Evolutionary conservation across 2,888 invertebrate species (phyloP), one percentile per base, ranked within the genome.

Genomic region (Hesperia comma): DNA sequence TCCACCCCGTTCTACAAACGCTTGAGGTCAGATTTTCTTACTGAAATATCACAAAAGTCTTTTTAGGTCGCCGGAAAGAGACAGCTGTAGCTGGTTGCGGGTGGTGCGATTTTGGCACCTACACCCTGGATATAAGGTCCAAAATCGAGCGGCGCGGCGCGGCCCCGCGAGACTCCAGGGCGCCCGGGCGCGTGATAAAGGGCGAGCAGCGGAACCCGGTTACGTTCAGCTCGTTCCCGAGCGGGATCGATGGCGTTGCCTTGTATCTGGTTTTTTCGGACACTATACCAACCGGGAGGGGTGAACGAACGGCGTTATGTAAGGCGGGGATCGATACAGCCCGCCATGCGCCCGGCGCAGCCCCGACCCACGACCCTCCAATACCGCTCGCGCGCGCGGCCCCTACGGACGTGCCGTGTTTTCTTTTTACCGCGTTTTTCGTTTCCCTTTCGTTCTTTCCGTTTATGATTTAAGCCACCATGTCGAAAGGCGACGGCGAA

Each of bases 401-500:
- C 85, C 81, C 79, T 75, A 81, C 89, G 91, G 92, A 87, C 92
- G 93, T 92, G 86, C 84, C 83, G 81, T 80, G 79, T 90, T 92
- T 76, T 93, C 86, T 82, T 89, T 92, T 93, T 91, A 88, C 88
- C 90, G 91, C 90, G 89, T 93, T 93, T 93, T 92, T 90, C 88
- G 87, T 91, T 93, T 93, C 91, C 91, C 90, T 93, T 93, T 93
- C 90, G 90, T 92, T 92, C 87, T 93, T 93, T 91, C 87, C 91
- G 92, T 93, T 93, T 92, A 92, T 92, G 91, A 91, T 93, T 93
- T 90, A 83, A 90, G 84, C 78, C 91, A 96, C 95, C 95, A 96
- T 96, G 96, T 96, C 96, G 90, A 96, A 96, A 94, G 96, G 96
- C 90, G 96, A 96, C 92, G 95, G 95, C 81, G 96, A 97, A 88